Evolutionary conservation across 1,140 invertebrate species (phyloP), one percentile per base, ranked within the genome.

Genomic region (Bombus waltoni): DNA sequence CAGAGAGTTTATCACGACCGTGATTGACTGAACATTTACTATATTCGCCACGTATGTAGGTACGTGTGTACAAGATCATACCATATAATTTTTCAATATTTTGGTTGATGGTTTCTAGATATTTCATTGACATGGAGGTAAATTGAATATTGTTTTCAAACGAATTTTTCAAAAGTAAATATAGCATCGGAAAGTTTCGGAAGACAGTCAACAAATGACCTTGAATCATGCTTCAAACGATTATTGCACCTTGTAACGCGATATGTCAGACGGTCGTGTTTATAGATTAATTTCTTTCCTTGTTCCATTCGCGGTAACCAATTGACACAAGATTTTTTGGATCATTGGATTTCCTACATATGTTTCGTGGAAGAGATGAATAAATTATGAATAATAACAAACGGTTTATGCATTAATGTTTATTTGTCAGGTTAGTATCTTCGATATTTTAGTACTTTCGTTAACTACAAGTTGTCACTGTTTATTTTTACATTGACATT

Each of bases 181-280:
- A n/a, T 32, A 84, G 44, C 35, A 28, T 72, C 42, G 35, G 42
- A 77, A 62, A 66, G 32, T 65, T 68, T 84, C 35, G 62, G 35
- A 73, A n/a, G 72, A 40, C 32, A 59, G 18, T 75, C 35, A 53
- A 53, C 80, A 38, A 82, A 73, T 88, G 88, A 88, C 92, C 88
- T 92, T 92, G 89, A 79, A 77, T 82, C 59, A 74, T 81, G 85
- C 85, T 81, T 87, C 47, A 35, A 87, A 40, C 86, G 83, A 90
- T 88, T 90, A 88, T 92, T 92, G 89, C 88, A 86, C 72, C 83
- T 85, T 79, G 40, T 77, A 86, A 86, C 53, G 86, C 86, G 87
- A 92, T 92, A 83, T 92, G 91, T 92, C 91, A 92, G 65, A 87
- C 78, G 25, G 22, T 68, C 35, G 38, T 68, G 75, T 73, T 25